Conservation (phyloP, 2,797 vertebrate genomes). For the Alcedo quadribrachys region DNA sequence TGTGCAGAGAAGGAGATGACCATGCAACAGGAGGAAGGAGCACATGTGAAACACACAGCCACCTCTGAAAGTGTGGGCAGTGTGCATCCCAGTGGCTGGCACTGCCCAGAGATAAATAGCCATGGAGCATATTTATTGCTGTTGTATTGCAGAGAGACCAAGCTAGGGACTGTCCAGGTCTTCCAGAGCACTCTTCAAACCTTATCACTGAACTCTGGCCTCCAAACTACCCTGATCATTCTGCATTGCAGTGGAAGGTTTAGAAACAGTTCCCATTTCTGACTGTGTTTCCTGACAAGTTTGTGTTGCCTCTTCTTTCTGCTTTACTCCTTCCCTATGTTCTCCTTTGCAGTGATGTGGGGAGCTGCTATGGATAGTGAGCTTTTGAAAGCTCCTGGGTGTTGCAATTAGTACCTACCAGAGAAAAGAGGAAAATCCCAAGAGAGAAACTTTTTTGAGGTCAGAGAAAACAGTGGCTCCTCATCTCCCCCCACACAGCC, state of each 20-base stretch:
- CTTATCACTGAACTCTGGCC: background rate
- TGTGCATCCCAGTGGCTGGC: background rate
- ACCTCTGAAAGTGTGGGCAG: rapidly evolving
- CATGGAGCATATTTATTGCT: background rate
- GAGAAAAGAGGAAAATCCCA: background rate
- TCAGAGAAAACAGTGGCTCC: background rate
- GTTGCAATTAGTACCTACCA: background rate
- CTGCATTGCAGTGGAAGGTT: background rate
- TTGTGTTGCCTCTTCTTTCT: background rate
- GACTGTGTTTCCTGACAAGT: background rate
- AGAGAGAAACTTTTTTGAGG: background rate
- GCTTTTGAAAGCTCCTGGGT: background rate
- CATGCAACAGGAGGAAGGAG: background rate
- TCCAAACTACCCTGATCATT: background rate
- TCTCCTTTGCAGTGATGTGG: background rate
- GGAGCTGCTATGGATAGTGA: background rate
- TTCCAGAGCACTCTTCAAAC: background rate
- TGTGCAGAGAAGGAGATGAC: background rate
- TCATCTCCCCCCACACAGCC: background rate
- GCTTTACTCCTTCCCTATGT: background rate
- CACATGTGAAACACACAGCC: background rate
- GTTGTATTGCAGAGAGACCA: background rate
- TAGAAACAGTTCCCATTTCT: background rate
- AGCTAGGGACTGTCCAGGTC: background rate
- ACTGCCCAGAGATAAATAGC: background rate